Conservation (phyloP, 2,888 invertebrate genomes). For the Mythimna ferrago region DNA sequence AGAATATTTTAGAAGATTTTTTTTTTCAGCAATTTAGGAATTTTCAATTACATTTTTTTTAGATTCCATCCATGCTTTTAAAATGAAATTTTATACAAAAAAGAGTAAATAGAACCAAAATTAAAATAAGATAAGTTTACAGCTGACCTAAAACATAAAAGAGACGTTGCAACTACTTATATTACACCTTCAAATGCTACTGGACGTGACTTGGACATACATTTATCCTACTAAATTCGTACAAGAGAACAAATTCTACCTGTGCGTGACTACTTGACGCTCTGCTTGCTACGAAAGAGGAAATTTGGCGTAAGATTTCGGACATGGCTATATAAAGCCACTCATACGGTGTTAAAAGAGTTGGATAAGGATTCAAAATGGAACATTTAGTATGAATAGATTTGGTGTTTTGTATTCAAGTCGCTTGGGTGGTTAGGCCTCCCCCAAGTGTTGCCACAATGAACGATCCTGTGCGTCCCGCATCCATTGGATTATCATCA, state of each 20-base stretch:
- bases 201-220: constrained; percentile 47
- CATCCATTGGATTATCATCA: too few relatives aligned
- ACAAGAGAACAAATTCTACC: constrained; percentile 50
- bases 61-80: too few relatives aligned
- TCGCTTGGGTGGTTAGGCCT: not conserved
- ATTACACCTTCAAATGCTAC: constrained; percentile 35
- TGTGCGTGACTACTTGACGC: constrained; percentile 58
- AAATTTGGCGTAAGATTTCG: constrained; percentile 42
- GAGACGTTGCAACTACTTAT: constrained; percentile 28
- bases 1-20: not conserved
- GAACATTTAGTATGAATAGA: not conserved
- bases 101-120: not conserved
- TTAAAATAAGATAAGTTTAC: not conserved
- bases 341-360: not conserved
- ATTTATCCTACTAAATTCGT: constrained; percentile 33
- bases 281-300: constrained; percentile 44
- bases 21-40: not conserved
- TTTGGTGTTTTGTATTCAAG: not conserved
- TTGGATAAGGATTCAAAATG: constrained; percentile 9
- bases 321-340: constrained; percentile 36
- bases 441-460: too few relatives aligned
- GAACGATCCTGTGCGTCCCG: too few relatives aligned
- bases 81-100: too few relatives aligned
- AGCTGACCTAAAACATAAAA: not conserved
- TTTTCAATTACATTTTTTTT: not conserved